phyloP scores from a whole-genome alignment of 1,140 invertebrate genomes.

The Coenobita brevimanus region DNA sequence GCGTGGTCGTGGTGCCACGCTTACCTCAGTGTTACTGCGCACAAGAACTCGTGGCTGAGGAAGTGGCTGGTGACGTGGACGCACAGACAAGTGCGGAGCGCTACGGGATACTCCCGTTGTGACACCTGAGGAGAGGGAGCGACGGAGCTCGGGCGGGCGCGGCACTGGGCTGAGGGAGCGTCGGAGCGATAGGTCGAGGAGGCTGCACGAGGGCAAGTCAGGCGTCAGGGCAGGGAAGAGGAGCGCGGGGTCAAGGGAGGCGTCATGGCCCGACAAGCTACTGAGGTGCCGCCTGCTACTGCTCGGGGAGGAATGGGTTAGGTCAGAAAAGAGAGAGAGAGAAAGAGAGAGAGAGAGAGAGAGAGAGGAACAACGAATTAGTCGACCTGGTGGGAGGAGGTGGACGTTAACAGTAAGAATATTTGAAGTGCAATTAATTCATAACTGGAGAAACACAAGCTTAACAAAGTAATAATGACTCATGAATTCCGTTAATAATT shows the following conservation, averaged over 20 bases:
- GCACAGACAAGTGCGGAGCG: slow-evolving; percentile 36
- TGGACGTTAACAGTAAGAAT: slow-evolving; percentile 54
- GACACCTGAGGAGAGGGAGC: slow-evolving; percentile 55
- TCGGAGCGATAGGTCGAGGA: slow-evolving; percentile 36
- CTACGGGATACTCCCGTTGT: slow-evolving; percentile 44
- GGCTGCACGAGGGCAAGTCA: slow-evolving; percentile 44
- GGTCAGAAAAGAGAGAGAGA: slow-evolving; percentile 63
- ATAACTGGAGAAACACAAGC: slow-evolving; percentile 6
- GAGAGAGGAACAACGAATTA: slow-evolving; percentile 64
- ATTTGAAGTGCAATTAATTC: slow-evolving; percentile 30
- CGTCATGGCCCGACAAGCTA: slow-evolving; percentile 64
- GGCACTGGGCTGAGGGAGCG: slow-evolving; percentile 47
- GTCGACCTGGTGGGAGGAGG: slow-evolving; percentile 56
- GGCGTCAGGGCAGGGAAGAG: slow-evolving; percentile 42
- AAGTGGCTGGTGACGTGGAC: slow-evolving; percentile 38
- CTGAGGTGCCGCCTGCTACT: slow-evolving; percentile 65
- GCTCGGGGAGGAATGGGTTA: slow-evolving; percentile 53
- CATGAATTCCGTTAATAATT: not conserved
- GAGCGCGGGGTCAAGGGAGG: slow-evolving; percentile 37
- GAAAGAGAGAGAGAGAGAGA: slow-evolving; percentile 61
- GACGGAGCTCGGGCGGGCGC: slow-evolving; percentile 38
- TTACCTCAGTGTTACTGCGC: slow-evolving; percentile 42
- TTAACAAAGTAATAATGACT: not conserved
- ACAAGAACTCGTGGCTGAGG: slow-evolving; percentile 17
- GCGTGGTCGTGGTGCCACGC: slow-evolving; percentile 29